Evolutionary conservation across 2,888 invertebrate species (phyloP).

Genomic region (Petrolisthes cinctipes): DNA sequence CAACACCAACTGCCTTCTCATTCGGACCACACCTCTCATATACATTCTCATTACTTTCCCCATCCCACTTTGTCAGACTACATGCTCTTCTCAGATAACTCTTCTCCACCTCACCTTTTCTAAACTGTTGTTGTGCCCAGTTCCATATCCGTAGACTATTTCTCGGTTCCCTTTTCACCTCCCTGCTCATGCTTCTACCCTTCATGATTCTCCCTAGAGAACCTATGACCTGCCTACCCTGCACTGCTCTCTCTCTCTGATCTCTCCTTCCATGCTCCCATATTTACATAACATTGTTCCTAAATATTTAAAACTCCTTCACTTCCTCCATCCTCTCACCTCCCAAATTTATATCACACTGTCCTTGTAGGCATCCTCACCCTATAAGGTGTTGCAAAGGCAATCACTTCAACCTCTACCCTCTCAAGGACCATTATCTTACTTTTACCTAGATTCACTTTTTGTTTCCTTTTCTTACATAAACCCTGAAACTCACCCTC

Average conservation of each 20-base stretch:
- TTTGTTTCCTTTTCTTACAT: background rate
- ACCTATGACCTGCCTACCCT: background rate
- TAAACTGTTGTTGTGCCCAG: background rate
- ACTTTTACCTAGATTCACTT: background rate
- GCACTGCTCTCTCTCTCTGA: background rate
- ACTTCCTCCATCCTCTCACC: too few species aligned
- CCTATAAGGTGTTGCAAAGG: background rate
- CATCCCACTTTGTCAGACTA: too few species aligned
- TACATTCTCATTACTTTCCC: background rate
- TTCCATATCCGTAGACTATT: background rate
- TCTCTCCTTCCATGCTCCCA: too few species aligned
- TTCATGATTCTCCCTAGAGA: too few species aligned
- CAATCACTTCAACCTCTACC: too few species aligned
- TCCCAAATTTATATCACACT: background rate
- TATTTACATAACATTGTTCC: too few species aligned
- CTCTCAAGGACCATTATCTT: too few species aligned
- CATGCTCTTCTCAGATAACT: background rate
- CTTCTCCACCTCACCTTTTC: background rate
- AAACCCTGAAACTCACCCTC: too few species aligned
- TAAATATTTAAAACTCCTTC: too few species aligned
- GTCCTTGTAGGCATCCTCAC: background rate
- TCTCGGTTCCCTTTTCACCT: too few species aligned
- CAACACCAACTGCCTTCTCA: too few species aligned
- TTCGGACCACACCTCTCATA: background rate
- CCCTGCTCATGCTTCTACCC: too few species aligned